These are phyloP conservation scores for Drosophila gaucha DNA, from an alignment of 2,888 invertebrate genomes.

Conservation along the genomic window DNA sequence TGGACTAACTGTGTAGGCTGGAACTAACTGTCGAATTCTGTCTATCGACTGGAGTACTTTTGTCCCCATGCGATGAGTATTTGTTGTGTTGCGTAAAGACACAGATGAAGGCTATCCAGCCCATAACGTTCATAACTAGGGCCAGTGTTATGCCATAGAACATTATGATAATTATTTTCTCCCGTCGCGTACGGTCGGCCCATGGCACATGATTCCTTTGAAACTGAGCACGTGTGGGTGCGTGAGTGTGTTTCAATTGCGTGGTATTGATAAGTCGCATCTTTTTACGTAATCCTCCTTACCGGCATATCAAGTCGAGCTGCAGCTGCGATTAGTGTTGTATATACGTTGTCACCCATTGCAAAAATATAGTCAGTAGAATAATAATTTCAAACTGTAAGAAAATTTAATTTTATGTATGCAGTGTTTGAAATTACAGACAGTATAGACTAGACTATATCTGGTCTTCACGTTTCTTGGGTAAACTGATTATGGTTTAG, in stretches of 20 bases:
- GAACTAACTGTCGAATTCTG: not conserved
- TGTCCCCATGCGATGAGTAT: not conserved
- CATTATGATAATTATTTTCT: constrained; percentile 34
- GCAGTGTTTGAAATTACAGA: constrained; percentile 6
- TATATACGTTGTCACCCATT: constrained; percentile 8
- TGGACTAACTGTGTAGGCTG: not conserved
- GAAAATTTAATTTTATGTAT: not conserved
- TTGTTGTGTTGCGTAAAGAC: constrained; percentile 23
- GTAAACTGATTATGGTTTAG: too few species aligned
- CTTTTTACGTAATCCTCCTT: not conserved
- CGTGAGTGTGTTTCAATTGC: not conserved
- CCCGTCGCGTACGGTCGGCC: constrained; percentile 24
- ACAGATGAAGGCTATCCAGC: constrained; percentile 27
- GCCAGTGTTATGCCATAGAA: constrained; percentile 23
- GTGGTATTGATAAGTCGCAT: not conserved
- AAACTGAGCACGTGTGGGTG: constrained; percentile 3
- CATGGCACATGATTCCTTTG: constrained; percentile 30
- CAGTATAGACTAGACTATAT: too few species aligned
- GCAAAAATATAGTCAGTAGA: not conserved
- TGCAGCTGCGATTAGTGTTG: not conserved
- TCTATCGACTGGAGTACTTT: not conserved
- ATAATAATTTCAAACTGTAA: constrained; percentile 1
- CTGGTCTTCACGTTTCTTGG: too few species aligned
- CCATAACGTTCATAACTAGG: constrained; percentile 19
- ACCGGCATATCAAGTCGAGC: constrained; percentile 11